Base-by-base conservation (phyloP, 2,888 invertebrate genomes). In the Scrobipalpa costella region DNA sequence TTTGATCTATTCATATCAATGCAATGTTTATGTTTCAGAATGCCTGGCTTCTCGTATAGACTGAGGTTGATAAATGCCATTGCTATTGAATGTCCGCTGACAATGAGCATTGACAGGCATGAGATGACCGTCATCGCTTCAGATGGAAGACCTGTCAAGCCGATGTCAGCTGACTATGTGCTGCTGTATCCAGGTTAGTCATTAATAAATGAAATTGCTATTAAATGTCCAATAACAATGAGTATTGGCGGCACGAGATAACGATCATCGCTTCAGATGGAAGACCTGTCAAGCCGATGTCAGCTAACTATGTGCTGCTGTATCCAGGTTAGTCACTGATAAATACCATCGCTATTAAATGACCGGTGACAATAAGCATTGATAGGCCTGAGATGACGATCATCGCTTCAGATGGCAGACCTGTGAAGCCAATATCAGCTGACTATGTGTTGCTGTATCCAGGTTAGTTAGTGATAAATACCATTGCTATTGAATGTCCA, bases 31-130 rank as follows among this genome's bases (percentile, higher is more conserved):
- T 44, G 8, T 55, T 87, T 89, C 61, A 86, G 93, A 7, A 77
- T 85, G 70, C 78, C 82, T 61, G 88, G 90, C n/a, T 83, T 80
- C 49, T 84, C 89, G 38, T 93, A 93, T 69, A 83, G 93, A 62
- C 83, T 94, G 66, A 87, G 94, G 49, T 70, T 94, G 61, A 88
- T 93, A 63, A 93, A 93, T 66, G 92, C 92, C 1, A 85, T 92
- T 27, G 92, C 92, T 13, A 77, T 93, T 2, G 88, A 89, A 63
- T 94, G 94, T 69, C 92, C 93, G 0, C 73, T 91, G 9, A 73
- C 79, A 40, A 67, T 93, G 13, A 86, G 83, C 7, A 80, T 93
- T 50, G 87, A 93, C 62, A 75, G 80, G 6, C 94, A 94, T 72
- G 83, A 81, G n/a, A 73, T 94, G 76, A 80, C 81, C 11, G 81